These are phyloP conservation scores for Chelonia mydas DNA, from an alignment of 2,797 vertebrate species.

Conservation along the genomic window DNA sequence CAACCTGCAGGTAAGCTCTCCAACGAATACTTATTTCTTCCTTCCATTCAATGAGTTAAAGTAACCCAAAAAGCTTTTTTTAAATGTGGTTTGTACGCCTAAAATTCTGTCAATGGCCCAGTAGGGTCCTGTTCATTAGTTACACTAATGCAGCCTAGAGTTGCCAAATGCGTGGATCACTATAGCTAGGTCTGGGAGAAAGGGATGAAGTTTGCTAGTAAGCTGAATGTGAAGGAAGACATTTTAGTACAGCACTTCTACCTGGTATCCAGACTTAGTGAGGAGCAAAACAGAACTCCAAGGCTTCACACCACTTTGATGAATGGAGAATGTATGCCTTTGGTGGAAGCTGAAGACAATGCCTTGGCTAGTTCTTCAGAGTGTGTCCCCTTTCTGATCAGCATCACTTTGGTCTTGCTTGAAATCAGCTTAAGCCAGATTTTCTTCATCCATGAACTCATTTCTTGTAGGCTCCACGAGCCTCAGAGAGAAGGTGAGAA, in stretches of 20 bases:
- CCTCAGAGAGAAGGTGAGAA: neutral
- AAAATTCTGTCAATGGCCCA: slow-evolving; percentile 5
- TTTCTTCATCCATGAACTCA: neutral
- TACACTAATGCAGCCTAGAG: neutral
- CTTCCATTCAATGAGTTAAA: neutral
- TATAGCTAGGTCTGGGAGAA: neutral
- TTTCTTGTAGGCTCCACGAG: slow-evolving; percentile 4
- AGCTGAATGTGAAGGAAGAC: neutral
- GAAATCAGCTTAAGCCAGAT: neutral
- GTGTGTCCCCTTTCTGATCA: neutral
- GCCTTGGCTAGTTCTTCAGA: neutral
- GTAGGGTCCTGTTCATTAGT: neutral
- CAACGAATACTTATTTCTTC: neutral
- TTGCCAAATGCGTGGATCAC: fast-evolving
- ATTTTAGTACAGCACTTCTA: neutral
- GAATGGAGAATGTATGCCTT: neutral
- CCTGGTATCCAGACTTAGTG: neutral
- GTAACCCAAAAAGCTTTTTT: neutral
- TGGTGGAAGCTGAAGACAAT: neutral
- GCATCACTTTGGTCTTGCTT: neutral
- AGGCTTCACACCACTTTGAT: neutral
- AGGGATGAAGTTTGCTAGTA: fast-evolving
- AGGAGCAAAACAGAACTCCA: neutral
- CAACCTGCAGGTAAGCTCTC: neutral
- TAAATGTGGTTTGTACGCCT: neutral